These are phyloP conservation scores for Ailurus styani DNA, from an alignment of 2,113 vertebrate genomes.

Conservation along the genomic window DNA sequence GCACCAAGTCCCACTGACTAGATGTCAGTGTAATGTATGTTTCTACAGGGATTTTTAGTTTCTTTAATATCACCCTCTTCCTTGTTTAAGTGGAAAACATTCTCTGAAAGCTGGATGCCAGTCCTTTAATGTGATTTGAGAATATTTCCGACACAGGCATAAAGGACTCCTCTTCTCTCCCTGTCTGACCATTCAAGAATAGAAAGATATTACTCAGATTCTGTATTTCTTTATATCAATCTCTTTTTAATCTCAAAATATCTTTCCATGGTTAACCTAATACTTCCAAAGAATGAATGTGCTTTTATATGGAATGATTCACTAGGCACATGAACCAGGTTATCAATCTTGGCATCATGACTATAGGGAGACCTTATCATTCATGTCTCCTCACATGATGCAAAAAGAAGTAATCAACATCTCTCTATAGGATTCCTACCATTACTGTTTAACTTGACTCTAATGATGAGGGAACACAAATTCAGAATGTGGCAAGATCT, in stretches of 20 bases:
- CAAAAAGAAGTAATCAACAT: neutral
- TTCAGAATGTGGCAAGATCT: neutral
- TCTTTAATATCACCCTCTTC: neutral
- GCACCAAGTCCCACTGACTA: neutral
- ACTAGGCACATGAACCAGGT: neutral
- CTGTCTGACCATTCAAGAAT: neutral
- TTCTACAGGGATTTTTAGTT: neutral
- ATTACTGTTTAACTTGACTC: neutral
- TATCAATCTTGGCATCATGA: neutral
- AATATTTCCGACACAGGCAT: neutral
- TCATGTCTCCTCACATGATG: neutral
- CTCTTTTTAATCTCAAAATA: neutral
- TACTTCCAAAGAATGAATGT: neutral
- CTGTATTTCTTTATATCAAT: neutral
- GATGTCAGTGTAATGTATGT: neutral
- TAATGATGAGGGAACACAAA: neutral
- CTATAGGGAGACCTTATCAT: neutral
- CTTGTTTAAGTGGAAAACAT: neutral
- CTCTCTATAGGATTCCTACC: neutral
- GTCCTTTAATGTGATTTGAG: neutral
- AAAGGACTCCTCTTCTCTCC: neutral
- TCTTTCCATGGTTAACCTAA: neutral
- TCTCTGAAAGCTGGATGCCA: neutral
- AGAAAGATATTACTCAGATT: neutral
- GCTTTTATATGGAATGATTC: neutral